These are phyloP conservation scores for Cosmia pyralina DNA, from an alignment of 2,888 invertebrate species.

Conservation along the genomic window DNA sequence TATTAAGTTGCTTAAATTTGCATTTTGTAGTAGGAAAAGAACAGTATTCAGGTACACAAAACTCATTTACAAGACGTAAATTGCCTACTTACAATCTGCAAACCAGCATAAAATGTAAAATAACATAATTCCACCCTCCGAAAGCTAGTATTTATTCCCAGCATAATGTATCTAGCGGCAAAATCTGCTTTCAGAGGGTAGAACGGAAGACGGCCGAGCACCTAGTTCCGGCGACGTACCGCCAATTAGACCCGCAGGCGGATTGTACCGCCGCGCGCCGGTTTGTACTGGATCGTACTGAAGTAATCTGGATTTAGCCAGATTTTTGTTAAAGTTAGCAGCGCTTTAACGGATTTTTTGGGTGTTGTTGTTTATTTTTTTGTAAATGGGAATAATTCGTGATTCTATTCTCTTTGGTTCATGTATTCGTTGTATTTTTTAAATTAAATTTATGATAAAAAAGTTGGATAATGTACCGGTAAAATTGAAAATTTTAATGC, in stretches of 20 bases:
- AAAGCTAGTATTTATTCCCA: conserved; percentile 43
- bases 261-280: conserved; percentile 46
- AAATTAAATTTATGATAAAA: not conserved
- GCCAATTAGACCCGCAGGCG: conserved; percentile 62
- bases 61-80: not conserved
- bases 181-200: conserved; percentile 49
- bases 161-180: conserved; percentile 48
- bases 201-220: conserved; percentile 57
- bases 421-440: not conserved
- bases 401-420: not conserved
- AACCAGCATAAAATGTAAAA: conserved; percentile 16
- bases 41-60: conserved; percentile 3
- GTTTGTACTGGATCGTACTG: conserved; percentile 28
- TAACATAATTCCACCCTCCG: conserved; percentile 20
- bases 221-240: conserved; percentile 60
- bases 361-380: not conserved
- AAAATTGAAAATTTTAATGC: not conserved
- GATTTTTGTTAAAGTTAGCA: conserved; percentile 21
- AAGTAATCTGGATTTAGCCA: conserved; percentile 41
- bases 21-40: not conserved
- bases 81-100: not conserved
- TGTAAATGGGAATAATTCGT: not conserved
- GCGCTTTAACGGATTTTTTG: not conserved
- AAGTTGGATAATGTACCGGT: not conserved
- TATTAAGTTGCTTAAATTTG: not conserved